phyloP scores from a whole-genome alignment of 2,113 vertebrate genomes.

The Cheirogaleus medius region DNA sequence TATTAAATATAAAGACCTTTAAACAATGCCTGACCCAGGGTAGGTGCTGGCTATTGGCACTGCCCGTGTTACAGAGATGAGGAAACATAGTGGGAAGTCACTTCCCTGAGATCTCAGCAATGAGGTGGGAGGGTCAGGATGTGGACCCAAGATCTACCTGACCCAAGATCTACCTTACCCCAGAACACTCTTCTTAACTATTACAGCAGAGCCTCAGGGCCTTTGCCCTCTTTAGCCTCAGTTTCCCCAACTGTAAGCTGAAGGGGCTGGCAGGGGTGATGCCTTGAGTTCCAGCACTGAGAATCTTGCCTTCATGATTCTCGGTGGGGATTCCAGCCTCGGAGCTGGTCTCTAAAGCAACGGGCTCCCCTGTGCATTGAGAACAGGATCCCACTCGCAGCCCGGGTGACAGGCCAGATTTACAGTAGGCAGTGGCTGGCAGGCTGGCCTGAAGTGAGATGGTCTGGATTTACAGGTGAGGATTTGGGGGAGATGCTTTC shows the following conservation, averaged over 20 bases:
- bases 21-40: background rate
- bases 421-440: background rate
- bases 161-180: background rate
- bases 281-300: background rate
- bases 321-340: background rate
- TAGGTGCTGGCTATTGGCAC: background rate
- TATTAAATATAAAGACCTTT: background rate
- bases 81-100: background rate
- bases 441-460: background rate
- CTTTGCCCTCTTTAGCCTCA: background rate
- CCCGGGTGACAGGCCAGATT: background rate
- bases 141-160: background rate
- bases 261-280: background rate
- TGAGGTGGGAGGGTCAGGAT: background rate
- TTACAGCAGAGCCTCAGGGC: background rate
- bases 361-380: background rate
- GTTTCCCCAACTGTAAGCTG: background rate
- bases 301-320: background rate
- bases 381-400: no score
- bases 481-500: background rate
- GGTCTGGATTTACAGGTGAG: background rate
- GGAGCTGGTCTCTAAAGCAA: background rate
- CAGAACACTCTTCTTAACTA: background rate
- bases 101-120: background rate
- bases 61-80: background rate